These are phyloP conservation scores for Eumaeus atala DNA, from an alignment of 1,140 invertebrate species.

Conservation along the genomic window DNA sequence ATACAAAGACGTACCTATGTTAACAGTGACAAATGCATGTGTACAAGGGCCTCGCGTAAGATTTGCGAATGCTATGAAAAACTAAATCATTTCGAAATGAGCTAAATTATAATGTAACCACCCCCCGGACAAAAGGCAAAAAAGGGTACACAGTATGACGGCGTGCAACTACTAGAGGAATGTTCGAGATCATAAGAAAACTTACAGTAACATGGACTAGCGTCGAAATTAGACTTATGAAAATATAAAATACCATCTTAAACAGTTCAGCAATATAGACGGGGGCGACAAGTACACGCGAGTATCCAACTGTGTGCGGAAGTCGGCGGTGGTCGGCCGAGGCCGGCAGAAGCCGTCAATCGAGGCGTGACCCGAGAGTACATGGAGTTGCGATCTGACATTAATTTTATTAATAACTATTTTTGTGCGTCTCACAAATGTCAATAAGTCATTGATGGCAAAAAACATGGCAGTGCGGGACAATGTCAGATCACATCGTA, in stretches of 20 bases:
- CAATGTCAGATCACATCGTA: not conserved
- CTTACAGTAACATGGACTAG: conserved; percentile 49
- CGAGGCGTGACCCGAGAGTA: not conserved
- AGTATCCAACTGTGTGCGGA: no score
- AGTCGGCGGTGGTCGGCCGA: no score
- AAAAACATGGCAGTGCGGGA: not conserved
- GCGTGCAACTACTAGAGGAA: conserved; percentile 36
- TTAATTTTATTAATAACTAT: not conserved
- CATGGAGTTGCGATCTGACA: no score
- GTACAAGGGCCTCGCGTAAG: no score
- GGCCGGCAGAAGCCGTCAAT: not conserved
- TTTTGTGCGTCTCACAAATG: conserved; percentile 2
- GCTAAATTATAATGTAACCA: not conserved
- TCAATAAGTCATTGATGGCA: conserved; percentile 1
- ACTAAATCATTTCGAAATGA: no score
- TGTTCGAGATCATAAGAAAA: conserved; percentile 17
- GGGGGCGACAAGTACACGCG: no score
- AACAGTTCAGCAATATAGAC: not conserved
- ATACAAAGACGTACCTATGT: no score
- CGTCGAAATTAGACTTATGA: conserved; percentile 52
- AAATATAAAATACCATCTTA: conserved; percentile 1
- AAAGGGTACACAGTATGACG: conserved; percentile 13
- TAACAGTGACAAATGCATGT: no score
- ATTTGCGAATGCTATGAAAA: no score
- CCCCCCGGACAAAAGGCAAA: conserved; percentile 9